Evolutionary conservation across 2,888 invertebrate species (phyloP).

Genomic region (Plemyria rubiginata): DNA sequence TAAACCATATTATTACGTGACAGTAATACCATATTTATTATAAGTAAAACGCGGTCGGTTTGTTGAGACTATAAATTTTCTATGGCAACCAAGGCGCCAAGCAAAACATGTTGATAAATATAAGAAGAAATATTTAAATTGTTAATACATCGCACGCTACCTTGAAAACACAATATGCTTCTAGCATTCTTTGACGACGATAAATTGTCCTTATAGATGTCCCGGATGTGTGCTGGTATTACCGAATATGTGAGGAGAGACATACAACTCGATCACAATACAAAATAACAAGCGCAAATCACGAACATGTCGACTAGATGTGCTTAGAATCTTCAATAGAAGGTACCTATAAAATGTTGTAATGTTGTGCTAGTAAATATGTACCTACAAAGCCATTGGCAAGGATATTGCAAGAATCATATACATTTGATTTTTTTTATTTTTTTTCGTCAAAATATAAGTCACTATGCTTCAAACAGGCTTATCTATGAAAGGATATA

Average conservation of each 20-base stretch:
- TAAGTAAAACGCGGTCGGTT: background rate
- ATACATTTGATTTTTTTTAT: background rate
- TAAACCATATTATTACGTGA: too few species aligned
- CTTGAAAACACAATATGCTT: background rate
- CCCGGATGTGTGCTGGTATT: constrained; percentile 12
- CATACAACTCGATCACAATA: background rate
- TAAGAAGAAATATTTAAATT: background rate
- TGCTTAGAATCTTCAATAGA: background rate
- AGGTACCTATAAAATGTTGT: background rate
- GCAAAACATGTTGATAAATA: constrained; percentile 13
- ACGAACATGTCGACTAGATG: background rate
- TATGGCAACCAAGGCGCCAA: constrained; percentile 32
- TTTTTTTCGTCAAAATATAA: background rate
- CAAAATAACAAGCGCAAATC: constrained; percentile 5
- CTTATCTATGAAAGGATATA: background rate
- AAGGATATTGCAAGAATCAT: background rate
- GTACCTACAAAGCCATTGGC: background rate
- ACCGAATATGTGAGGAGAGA: constrained; percentile 5
- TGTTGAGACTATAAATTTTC: constrained; percentile 18
- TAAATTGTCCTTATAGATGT: constrained; percentile 16
- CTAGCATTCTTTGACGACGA: constrained; percentile 14
- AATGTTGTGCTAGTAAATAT: background rate
- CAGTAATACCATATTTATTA: background rate
- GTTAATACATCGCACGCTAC: background rate
- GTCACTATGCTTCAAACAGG: background rate